Base-by-base conservation (phyloP, 2,113 vertebrate species). In the Rhinolophus sinicus region DNA sequence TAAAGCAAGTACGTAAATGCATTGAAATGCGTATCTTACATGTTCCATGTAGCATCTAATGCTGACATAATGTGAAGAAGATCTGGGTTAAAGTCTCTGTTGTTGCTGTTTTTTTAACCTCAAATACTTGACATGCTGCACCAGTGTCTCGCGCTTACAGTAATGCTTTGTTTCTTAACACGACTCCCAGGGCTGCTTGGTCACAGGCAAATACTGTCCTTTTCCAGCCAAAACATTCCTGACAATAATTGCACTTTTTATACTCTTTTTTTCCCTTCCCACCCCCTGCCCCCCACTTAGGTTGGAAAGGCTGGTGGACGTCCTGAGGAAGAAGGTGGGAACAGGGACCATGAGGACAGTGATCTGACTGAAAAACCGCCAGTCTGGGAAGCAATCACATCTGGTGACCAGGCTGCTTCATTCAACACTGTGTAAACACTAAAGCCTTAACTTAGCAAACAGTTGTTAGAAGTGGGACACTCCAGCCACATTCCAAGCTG, bases 241-340 rank as follows among this genome's bases (percentile, higher is more conserved):
- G 92, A 98, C 75, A 77, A 95, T 98, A 95, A 98, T 16, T 98
- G 96, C 94, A 97, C 97, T 97, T 98, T 97, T 97, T 95, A 54
- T 97, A 96, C 85, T 91, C 38, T 96, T 97, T 96, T 97, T 97
- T 84, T 95, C 77, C 90, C 40, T 50, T 94, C 87, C 22, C 15
- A 0, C 26, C 35, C 10, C 18, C 96, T 87, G 24, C 73, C 98
- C 97, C 95, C 96, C 90, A 98, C 95, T 97, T 98, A 99, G 99
- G 98, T 98, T 99, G 98, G 99, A 99, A 98, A 99, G 99, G 60
- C 99, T 99, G 98, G 99, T 99, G 94, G 99, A 99, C 1, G 99
- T 99, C 90, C 97, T 99, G 98, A 99, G 99, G 99, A 99, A 99
- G 98, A 99, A 99, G 96, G 99, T 99, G 89, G 99, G 99, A 97